A percentile compares a stretch with the other conserved stretches of the same genome.
Evolutionary conservation across 2,113 vertebrate species (phyloP).

Genomic region (Trematocara unimaculatum): DNA sequence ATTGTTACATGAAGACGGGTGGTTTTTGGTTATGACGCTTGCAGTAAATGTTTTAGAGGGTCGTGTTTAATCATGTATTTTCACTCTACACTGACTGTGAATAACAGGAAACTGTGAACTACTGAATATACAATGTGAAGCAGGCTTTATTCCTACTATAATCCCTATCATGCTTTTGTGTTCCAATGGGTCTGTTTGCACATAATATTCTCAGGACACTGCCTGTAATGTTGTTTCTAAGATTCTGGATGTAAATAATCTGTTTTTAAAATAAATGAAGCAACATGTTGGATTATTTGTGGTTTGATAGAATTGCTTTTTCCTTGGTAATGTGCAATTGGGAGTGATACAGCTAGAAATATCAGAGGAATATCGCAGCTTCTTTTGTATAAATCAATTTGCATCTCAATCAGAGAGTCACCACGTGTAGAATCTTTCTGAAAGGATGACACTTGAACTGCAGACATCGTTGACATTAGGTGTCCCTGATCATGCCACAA

Average conservation of each 20-base stretch:
- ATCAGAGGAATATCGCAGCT: neutral
- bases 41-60: neutral
- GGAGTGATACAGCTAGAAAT: neutral
- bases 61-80: neutral
- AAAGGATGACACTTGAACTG: neutral
- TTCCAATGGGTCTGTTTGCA: neutral
- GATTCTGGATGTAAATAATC: neutral
- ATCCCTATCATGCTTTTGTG: neutral
- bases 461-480: neutral
- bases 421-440: neutral
- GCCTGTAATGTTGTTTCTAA: conserved; percentile 11
- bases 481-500: neutral
- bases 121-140: neutral
- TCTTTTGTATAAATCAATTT: neutral
- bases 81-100: conserved; percentile 10
- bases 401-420: neutral
- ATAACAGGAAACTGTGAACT: conserved; percentile 41
- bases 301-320: neutral
- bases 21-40: neutral
- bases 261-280: conserved; percentile 21
- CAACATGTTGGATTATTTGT: neutral
- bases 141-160: neutral
- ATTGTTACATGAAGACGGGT: neutral
- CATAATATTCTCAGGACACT: conserved; percentile 41
- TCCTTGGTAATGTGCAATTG: neutral